Base-by-base conservation (phyloP, 2,888 invertebrate species). In the Cantharis rustica region DNA sequence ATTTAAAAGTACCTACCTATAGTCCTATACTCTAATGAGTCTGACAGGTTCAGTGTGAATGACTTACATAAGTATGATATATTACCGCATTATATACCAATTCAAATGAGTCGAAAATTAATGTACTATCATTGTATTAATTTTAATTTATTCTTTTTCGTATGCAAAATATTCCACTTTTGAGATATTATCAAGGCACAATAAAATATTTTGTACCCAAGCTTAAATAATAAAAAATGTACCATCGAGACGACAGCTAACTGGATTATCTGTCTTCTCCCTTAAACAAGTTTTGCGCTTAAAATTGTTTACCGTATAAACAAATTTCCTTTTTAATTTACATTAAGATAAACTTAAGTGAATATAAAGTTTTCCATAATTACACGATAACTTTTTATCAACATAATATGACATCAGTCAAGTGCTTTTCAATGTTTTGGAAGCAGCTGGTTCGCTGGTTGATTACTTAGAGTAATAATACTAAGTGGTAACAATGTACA, bases 371-470 rank as follows among this genome's bases (percentile, higher is more conserved):
- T 66, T 66, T n/a, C 23, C 64, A 72, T 64, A 68, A 68, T 72
- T 72, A 47, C 23, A 72, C 47, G 72, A 72, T 66, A 72, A 66
- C 61, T 72, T 23, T 72, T 72, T 72, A 72, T 72, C 72, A 72
- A 66, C 61, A 68, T 71, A 23, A 71, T 23, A 47, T 72, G 72
- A 72, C 68, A 72, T 72, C 68, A 66, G 66, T 72, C 72, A 72
- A 72, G 72, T 72, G 72, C 72, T 64, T 72, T 72, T 72, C 66
- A 72, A 72, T 72, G 72, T 72, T 72, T 72, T 72, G 27, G 17
- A 66, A 72, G 68, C 72, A 72, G 66, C 66, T 72, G 66, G 47
- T 20, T 72, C 16, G 23, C 66, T 66, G 61, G 61, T 66, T 66
- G 63, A 72, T 27, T 31, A 31, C 47, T 47, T 47, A 47, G 47